Evolutionary conservation across 64 coral and sea anemone species (phyloP).

Genomic region (Actinia equina): DNA sequence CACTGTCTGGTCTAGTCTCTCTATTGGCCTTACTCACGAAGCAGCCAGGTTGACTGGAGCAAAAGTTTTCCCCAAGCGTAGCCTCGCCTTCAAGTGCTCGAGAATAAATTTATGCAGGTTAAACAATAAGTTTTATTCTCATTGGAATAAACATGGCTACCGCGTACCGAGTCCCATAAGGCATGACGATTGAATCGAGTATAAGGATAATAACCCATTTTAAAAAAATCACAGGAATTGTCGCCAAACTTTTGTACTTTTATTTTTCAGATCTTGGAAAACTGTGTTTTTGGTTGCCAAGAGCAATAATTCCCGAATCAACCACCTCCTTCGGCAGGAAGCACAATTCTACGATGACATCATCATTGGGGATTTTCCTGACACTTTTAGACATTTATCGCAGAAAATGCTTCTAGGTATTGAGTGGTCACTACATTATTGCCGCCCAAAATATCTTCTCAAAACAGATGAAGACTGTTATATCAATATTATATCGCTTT

Average conservation of each 20-base stretch:
- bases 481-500: constrained; percentile 45
- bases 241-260: neutral
- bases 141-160: no score
- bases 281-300: constrained; percentile 53
- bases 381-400: constrained; percentile 47
- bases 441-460: constrained; percentile 46
- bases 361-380: constrained; percentile 46
- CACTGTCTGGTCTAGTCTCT: no score
- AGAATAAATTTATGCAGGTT: no score
- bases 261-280: constrained; percentile 31
- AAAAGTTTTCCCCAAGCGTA: no score
- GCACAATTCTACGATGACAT: constrained; percentile 50
- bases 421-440: constrained; percentile 30
- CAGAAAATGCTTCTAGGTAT: constrained; percentile 41
- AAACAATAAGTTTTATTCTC: no score
- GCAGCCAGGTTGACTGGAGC: no score
- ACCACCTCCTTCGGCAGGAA: constrained; percentile 42
- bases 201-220: neutral
- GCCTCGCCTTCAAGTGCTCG: no score
- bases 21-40: no score
- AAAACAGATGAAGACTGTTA: constrained; percentile 70
- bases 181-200: no score
- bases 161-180: no score
- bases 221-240: neutral
- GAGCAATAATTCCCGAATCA: constrained; percentile 33